A percentile compares a stretch with the other conserved stretches of the same genome.
These are phyloP conservation scores for Sebastes hopkinsi DNA, from an alignment of 2,797 vertebrate species.

Conservation along the genomic window DNA sequence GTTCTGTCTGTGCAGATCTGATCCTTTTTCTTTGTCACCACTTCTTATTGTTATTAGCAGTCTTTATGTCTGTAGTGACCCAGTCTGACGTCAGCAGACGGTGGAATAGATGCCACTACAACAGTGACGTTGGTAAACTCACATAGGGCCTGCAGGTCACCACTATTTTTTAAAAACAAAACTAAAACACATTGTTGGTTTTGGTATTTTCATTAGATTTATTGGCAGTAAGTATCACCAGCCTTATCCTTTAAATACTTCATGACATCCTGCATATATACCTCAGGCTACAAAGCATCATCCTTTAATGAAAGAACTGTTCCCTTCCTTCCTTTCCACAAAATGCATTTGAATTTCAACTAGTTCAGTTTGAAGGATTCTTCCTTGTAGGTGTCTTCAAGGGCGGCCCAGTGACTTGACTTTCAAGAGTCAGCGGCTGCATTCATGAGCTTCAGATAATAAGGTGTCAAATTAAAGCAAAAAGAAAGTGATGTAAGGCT, in stretches of 20 bases:
- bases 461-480: neutral
- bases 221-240: neutral
- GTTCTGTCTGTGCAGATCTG: too few relatives aligned
- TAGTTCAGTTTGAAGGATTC: neutral
- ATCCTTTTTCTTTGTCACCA: too few relatives aligned
- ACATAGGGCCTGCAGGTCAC: too few relatives aligned
- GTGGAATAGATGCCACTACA: too few relatives aligned
- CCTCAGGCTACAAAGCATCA: neutral
- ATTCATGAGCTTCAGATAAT: neutral
- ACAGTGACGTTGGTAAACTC: too few relatives aligned
- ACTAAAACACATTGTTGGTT: neutral
- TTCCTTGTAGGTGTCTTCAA: neutral
- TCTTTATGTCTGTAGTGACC: too few relatives aligned
- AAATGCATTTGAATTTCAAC: neutral
- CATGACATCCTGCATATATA: neutral
- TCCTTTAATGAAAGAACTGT: too few relatives aligned
- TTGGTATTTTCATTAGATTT: neutral
- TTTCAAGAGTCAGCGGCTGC: neutral
- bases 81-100: too few relatives aligned
- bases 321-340: neutral
- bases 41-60: too few relatives aligned
- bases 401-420: neutral
- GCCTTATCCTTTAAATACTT: neutral
- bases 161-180: rapidly evolving
- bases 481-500: neutral